Base-by-base conservation (phyloP, 1,140 invertebrate genomes). In the Cyclargus thomasi region DNA sequence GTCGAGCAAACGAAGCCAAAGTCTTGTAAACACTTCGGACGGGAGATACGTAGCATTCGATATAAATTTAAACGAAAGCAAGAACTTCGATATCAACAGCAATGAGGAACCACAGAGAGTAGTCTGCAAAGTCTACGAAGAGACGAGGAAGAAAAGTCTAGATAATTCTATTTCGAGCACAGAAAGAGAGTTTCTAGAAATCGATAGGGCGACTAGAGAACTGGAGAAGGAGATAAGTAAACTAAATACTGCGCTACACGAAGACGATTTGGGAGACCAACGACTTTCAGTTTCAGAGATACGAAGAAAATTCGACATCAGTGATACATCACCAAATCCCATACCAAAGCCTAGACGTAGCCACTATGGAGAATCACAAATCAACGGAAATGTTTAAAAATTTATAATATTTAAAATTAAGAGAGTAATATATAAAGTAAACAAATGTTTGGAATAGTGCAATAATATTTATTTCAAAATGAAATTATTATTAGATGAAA, bases 261-360 rank as follows among this genome's bases (percentile, higher is more conserved):
- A 88, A 69, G 84, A 89, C 35, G 86, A 89, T 57, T 63, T 79
- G 0, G 68, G 72, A 59, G 77, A 77, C 11, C 69, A 65, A 62
- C 70, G 85, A 23, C 70, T 81, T 16, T 87, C 85, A 0, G 85
- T 91, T 4, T 85, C 88, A 5, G 87, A 90, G 62, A 90, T 91
- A 63, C 87, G 85, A 73, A 78, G 78, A 64, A 81, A 81, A 68
- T 91, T 90, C 70, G 88, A 91, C 57, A 82, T 81, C 67, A 80
- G 74, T 29, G 81, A 82, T 22, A 67, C 69, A 76, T 85, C 83
- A 59, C 90, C 90, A 69, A 91, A 91, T 80, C 90, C 90, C 6
- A 89, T 91, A 77, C 90, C 90, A 80, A 91, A 91, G 73, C 90
- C 90, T 18, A 83, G 87, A 74, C 82, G 90, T 71, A 86, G 88